phyloP scores from a whole-genome alignment of 2,888 invertebrate genomes.

The Sminthurinus aureus region DNA sequence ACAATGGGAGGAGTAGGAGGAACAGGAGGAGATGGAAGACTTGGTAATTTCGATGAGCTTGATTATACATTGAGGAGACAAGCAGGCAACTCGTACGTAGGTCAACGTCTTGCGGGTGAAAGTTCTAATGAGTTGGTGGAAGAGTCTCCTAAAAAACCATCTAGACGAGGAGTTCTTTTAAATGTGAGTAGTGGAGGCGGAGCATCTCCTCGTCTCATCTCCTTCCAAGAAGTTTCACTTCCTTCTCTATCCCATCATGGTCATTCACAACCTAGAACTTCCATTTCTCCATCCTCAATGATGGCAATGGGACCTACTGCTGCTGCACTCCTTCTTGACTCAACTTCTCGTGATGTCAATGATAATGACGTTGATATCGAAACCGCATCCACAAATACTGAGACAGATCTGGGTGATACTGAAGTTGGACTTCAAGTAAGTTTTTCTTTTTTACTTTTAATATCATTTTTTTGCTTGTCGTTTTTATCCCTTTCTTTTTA shows the following conservation, averaged over 20 bases:
- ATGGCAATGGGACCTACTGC: background rate
- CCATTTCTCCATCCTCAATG: slow-evolving; percentile 42
- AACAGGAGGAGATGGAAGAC: slow-evolving; percentile 31
- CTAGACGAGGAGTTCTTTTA: slow-evolving; percentile 55
- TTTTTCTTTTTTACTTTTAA: background rate
- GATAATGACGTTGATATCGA: slow-evolving; percentile 66
- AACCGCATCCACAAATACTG: slow-evolving; percentile 62
- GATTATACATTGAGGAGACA: slow-evolving; percentile 81
- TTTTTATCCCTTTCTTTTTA: too few relatives aligned
- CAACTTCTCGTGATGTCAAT: slow-evolving; percentile 57
- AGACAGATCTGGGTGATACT: slow-evolving; percentile 71
- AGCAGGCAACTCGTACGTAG: slow-evolving; percentile 78
- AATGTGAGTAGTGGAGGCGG: slow-evolving; percentile 52
- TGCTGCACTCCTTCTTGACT: slow-evolving; percentile 30
- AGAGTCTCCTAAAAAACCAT: slow-evolving; percentile 69
- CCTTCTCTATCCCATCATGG: slow-evolving; percentile 43
- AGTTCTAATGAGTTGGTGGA: slow-evolving; percentile 59
- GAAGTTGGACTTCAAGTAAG: slow-evolving; percentile 61
- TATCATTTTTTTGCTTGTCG: too few relatives aligned
- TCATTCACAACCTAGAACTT: slow-evolving; percentile 62
- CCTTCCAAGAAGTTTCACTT: slow-evolving; percentile 60
- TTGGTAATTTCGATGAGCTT: slow-evolving; percentile 67
- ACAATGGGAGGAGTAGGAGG: slow-evolving; percentile 24
- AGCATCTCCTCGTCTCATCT: slow-evolving; percentile 57
- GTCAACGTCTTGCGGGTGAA: slow-evolving; percentile 74